These are phyloP conservation scores for Ctenicera cuprea DNA, from an alignment of 2,888 invertebrate species.

Conservation along the genomic window DNA sequence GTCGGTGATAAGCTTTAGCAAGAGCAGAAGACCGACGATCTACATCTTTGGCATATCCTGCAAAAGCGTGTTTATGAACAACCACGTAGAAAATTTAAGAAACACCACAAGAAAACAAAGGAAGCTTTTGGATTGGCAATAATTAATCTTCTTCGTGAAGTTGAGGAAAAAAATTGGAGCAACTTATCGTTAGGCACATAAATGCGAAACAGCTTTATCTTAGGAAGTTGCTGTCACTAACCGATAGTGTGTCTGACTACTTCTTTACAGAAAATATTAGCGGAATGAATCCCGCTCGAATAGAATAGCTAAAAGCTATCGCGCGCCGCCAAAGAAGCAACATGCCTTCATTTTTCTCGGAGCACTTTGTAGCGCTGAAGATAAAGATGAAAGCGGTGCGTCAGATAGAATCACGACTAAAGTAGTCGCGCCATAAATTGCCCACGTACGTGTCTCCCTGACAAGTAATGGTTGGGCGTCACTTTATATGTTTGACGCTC, in stretches of 20 bases:
- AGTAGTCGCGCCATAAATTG: conserved; percentile 56
- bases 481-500: conserved; percentile 55
- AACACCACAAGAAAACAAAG: no score
- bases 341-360: conserved; percentile 51
- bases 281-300: conserved; percentile 49
- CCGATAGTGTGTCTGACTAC: conserved; percentile 50
- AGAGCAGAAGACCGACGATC: no score
- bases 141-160: no score
- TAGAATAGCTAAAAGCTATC: conserved; percentile 49
- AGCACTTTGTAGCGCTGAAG: conserved; percentile 46
- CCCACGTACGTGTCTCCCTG: conserved; percentile 55
- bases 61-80: no score
- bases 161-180: no score
- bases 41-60: no score
- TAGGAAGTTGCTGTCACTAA: conserved; percentile 41
- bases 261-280: conserved; percentile 51
- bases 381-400: conserved; percentile 55
- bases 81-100: no score
- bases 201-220: conserved; percentile 43
- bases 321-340: conserved; percentile 49
- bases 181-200: no score
- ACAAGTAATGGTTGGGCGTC: conserved; percentile 57
- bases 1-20: no score
- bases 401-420: conserved; percentile 53
- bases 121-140: no score